Evolutionary conservation across 1,140 invertebrate species (phyloP).

Genomic region (Venturia canescens): DNA sequence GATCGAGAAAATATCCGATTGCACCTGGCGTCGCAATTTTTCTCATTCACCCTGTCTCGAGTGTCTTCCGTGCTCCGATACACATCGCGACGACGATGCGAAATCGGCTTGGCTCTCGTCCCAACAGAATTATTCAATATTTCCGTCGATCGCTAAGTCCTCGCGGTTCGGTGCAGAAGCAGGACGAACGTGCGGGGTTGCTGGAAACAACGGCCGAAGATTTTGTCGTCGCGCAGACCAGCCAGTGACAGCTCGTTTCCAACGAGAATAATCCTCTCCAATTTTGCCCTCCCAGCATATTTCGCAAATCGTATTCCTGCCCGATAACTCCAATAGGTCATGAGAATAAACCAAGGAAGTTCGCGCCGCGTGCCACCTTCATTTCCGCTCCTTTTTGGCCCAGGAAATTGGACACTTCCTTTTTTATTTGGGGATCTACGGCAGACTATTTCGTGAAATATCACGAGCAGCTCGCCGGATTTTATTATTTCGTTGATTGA

Average conservation of each 20-base stretch:
- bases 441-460: too few relatives aligned
- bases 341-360: neutral
- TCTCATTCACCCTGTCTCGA: neutral
- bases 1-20: slow-evolving; percentile 30
- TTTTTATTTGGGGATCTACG: too few relatives aligned
- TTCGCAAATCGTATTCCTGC: neutral
- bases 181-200: neutral
- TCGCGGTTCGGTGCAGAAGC: neutral
- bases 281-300: neutral
- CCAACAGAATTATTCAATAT: slow-evolving; percentile 20
- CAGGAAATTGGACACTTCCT: too few relatives aligned
- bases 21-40: slow-evolving; percentile 14
- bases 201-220: neutral
- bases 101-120: slow-evolving; percentile 25
- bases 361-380: neutral
- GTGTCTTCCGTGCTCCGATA: slow-evolving; percentile 19
- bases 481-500: too few relatives aligned
- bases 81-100: slow-evolving; percentile 8
- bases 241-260: neutral
- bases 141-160: neutral
- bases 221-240: neutral
- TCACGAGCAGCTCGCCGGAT: too few relatives aligned
- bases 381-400: neutral
- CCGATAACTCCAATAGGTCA: neutral
- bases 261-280: neutral